Percentiles rank a stretch among this genome's conserved stretches.
Conservation (phyloP, 2,113 vertebrate species). For the Perca schrenkii region DNA sequence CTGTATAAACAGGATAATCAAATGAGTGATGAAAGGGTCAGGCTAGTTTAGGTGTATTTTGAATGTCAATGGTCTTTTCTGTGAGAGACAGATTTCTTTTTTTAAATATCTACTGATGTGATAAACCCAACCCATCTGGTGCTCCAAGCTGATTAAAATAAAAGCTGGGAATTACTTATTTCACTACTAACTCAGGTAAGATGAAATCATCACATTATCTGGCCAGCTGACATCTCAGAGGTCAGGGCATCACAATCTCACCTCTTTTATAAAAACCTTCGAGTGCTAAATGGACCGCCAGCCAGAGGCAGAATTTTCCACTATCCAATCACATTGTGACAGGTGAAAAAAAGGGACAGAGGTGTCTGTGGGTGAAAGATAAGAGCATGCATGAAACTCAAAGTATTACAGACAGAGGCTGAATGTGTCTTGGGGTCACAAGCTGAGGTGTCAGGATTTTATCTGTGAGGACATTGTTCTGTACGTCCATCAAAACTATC, state of each 20-base stretch:
- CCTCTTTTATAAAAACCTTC: slow-evolving; percentile 68
- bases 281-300: slow-evolving; percentile 62
- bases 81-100: not conserved
- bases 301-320: slow-evolving; percentile 69
- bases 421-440: slow-evolving; percentile 62
- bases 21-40: not conserved
- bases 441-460: slow-evolving; percentile 54
- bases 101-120: not conserved
- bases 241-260: slow-evolving; percentile 59
- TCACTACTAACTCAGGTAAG: slow-evolving; percentile 6
- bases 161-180: slow-evolving; percentile 42
- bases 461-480: slow-evolving; percentile 70
- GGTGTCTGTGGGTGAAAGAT: slow-evolving; percentile 79
- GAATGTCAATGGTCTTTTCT: slow-evolving; percentile 4
- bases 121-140: slow-evolving; percentile 3
- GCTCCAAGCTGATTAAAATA: slow-evolving; percentile 31
- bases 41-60: not conserved
- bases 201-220: slow-evolving; percentile 41
- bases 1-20: not conserved
- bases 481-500: slow-evolving; percentile 69
- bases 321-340: slow-evolving; percentile 61
- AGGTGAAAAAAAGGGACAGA: slow-evolving; percentile 42
- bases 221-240: slow-evolving; percentile 59
- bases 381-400: slow-evolving; percentile 59
- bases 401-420: slow-evolving; percentile 49